Conservation (phyloP, 2,113 vertebrate species). For the Opisthocomus hoazin region DNA sequence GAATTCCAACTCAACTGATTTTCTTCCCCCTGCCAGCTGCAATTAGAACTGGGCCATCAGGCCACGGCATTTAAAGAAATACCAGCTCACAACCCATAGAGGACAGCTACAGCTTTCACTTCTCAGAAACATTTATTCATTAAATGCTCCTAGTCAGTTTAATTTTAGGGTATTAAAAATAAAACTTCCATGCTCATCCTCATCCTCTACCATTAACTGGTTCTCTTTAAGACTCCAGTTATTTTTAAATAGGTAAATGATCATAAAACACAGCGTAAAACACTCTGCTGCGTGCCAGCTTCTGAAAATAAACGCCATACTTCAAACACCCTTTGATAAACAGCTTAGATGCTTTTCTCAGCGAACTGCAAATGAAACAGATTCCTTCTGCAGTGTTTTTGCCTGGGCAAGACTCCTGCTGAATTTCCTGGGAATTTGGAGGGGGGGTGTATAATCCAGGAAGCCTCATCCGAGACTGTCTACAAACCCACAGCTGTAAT, state of each 20-base stretch:
- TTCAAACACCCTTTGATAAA: neutral
- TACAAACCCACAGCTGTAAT: neutral
- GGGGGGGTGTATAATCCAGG: accelerated
- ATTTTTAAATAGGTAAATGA: neutral
- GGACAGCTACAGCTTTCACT: neutral
- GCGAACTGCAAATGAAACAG: neutral
- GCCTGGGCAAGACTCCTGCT: neutral
- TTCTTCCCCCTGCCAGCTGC: neutral
- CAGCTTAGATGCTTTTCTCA: neutral
- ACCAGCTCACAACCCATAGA: neutral
- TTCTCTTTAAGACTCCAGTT: neutral
- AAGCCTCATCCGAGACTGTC: accelerated
- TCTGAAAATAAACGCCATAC: neutral
- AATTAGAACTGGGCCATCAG: neutral
- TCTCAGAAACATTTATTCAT: neutral
- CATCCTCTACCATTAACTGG: neutral
- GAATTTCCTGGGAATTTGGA: neutral
- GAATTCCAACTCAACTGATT: neutral
- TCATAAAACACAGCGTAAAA: neutral
- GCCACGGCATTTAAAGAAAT: neutral
- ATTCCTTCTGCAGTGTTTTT: neutral
- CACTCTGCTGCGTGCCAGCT: neutral
- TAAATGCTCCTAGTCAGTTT: neutral
- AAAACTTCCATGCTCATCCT: neutral
- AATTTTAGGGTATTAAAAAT: neutral